A percentile compares a stretch with the other conserved stretches of the same genome.
These are phyloP conservation scores for Carposina sasakii DNA, from an alignment of 1,140 invertebrate species.

Conservation along the genomic window DNA sequence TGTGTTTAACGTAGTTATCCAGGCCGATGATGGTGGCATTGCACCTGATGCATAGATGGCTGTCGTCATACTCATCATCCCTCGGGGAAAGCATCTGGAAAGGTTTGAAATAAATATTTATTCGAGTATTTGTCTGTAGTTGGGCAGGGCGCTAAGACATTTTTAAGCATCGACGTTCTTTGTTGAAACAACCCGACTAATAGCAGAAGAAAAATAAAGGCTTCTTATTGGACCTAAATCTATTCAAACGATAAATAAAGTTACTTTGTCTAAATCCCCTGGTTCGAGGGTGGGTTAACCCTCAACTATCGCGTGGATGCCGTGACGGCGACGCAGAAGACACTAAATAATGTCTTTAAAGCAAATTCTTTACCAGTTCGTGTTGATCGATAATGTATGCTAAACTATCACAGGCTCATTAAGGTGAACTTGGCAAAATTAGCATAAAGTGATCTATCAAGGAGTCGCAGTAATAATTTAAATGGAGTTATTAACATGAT, in stretches of 20 bases:
- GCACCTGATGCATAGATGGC: slow-evolving; percentile 90
- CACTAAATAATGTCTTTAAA: slow-evolving; percentile 43
- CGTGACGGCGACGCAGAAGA: slow-evolving; percentile 37
- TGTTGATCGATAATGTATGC: slow-evolving; percentile 53
- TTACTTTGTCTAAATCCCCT: no score
- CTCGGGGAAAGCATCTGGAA: slow-evolving; percentile 58
- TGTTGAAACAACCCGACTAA: no score
- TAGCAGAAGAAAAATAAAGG: no score
- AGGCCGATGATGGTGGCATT: slow-evolving; percentile 85
- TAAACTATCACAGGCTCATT: slow-evolving; percentile 33
- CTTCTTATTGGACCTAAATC: no score
- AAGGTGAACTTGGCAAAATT: slow-evolving; percentile 39
- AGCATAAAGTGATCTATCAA: slow-evolving; percentile 52
- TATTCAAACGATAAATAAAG: no score
- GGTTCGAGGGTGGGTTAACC: no score
- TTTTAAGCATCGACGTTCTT: no score
- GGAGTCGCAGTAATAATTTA: slow-evolving; percentile 6
- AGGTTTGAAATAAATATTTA: slow-evolving; percentile 16
- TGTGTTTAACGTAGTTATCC: slow-evolving; percentile 86
- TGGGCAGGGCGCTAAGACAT: no score
- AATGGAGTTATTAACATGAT: slow-evolving; percentile 13
- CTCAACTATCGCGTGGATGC: slow-evolving; percentile 39
- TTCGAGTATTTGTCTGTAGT: no score
- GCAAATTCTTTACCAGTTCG: slow-evolving; percentile 47
- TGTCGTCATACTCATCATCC: slow-evolving; percentile 82